These are phyloP conservation scores for Psephotus haematonotus DNA, from an alignment of 2,113 vertebrate genomes.

Conservation along the genomic window DNA sequence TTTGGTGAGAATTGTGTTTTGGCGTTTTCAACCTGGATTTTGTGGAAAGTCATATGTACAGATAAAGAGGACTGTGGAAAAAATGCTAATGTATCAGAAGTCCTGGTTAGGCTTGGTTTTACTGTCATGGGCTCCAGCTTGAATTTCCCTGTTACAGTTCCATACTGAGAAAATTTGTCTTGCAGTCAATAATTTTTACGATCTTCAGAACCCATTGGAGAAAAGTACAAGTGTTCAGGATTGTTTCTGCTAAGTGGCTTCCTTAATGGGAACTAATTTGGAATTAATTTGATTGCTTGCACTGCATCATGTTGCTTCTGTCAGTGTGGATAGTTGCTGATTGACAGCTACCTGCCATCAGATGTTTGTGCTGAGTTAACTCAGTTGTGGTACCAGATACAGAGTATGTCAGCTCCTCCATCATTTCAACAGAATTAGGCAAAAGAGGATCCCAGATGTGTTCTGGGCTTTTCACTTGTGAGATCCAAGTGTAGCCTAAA, in stretches of 20 bases:
- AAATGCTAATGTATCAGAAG: not conserved
- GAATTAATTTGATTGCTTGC: not conserved
- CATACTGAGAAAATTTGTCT: not conserved
- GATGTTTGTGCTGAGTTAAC: not conserved
- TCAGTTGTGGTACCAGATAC: not conserved
- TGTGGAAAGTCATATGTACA: not conserved
- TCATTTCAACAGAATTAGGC: not conserved
- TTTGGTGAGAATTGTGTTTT: not conserved
- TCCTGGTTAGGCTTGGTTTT: not conserved
- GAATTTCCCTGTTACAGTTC: not conserved
- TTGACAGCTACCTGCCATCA: not conserved
- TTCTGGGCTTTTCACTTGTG: not conserved
- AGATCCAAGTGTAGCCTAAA: not conserved
- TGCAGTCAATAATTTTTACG: not conserved
- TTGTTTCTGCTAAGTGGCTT: not conserved
- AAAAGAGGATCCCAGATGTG: not conserved
- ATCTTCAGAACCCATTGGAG: not conserved
- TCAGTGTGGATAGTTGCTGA: not conserved
- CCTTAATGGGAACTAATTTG: not conserved
- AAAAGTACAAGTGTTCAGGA: not conserved
- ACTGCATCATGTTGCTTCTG: not conserved
- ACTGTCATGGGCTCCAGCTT: not conserved
- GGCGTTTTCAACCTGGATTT: not conserved
- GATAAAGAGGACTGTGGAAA: not conserved
- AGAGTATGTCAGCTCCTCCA: not conserved